Base-by-base conservation (phyloP, 1,140 invertebrate genomes). In the Chlorops oryzae region DNA sequence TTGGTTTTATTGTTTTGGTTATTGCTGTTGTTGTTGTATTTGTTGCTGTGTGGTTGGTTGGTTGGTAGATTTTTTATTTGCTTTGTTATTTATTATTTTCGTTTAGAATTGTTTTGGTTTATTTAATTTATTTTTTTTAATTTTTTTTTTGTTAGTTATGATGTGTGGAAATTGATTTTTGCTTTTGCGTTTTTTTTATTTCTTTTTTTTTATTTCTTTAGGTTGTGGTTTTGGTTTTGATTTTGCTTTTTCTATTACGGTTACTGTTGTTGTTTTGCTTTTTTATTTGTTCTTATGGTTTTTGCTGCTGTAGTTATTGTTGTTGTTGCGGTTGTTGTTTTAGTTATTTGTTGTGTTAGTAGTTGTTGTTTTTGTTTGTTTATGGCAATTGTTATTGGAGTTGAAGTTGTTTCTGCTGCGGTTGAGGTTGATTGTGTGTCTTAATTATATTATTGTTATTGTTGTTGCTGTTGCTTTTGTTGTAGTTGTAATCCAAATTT, bases 401-500 rank as follows among this genome's bases (percentile, higher is more conserved):
- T 47, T 47, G 44, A 20, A 51, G 51, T 52, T 54, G 55, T 59
- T 51, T 51, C 52, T 50, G 58, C 51, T 56, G 59, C 39, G 25
- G 56, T 58, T 42, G 40, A 13, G 32, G 32, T 47, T 47, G 20
- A 7, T 48, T 48, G 21, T 15, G 7, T 32, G 27, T 32, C n/a
- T 32, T 32, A 32, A 9, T 32, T 42, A 9, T 42, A 12, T 9
- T 42, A n/a, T n/a, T 48, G 46, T 53, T 35, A 41, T 59, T 56
- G 59, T 57, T 47, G 55, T 55, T 51, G 52, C 50, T 45, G 55
- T 59, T 50, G 56, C 52, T 50, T 56, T 63, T 61, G 60, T 66
- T 61, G 62, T 65, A 56, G 58, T 65, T 63, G 64, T 69, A 65
- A 65, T 65, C 62, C 62, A 65, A 65, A 65, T 65, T 65, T 65